Evolutionary conservation across 2,888 invertebrate genomes (phyloP), one percentile per base, ranked within the genome.

Genomic region (Acholoe squamosa): DNA sequence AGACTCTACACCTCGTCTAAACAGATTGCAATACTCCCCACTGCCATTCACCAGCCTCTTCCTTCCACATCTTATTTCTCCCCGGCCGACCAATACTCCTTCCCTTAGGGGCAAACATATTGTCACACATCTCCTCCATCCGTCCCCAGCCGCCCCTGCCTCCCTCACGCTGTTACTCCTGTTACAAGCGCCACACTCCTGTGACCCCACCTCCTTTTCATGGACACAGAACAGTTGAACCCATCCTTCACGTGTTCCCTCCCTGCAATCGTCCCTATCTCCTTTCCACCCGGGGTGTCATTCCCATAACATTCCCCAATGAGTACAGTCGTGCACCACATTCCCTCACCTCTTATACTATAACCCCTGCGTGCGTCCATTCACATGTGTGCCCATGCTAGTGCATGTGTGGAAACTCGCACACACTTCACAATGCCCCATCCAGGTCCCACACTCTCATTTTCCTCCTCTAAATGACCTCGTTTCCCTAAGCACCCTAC

Each of bases 11-110:
- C 25, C 76, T n/a, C 76, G 25, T 14, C 25, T 76, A 76, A 76
- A 76, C 76, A 76, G 76, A 76, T 76, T 76, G 76, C 76, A 31
- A 76, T 28, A 76, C 34, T 80, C 34, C 22, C 19, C 34, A 33
- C 34, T 14, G 34, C 22, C 80, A 76, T 76, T 76, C 28, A 76
- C 5, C 22, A 0, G 19, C 22, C 34, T n/a, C 43, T n/a, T 34
- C 34, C 80, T 33, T 43, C 80, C 80, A 80, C 80, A 33, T 43
- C 80, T 34, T 25, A 33, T 43, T 80, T n/a, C 80, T 33, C 80
- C 43, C 80, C 43, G 14, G 43, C 22, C 22, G 14, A 3, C 34
- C 80, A 34, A 33, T 43, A 5, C 80, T 43, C 34, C 34, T 25
- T 10, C 80, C 43, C 80, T 43, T 16, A 80, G 80, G 34, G 34